Evolutionary conservation across 2,113 vertebrate species (phyloP).

Genomic region (Pteruthius melanotis): DNA sequence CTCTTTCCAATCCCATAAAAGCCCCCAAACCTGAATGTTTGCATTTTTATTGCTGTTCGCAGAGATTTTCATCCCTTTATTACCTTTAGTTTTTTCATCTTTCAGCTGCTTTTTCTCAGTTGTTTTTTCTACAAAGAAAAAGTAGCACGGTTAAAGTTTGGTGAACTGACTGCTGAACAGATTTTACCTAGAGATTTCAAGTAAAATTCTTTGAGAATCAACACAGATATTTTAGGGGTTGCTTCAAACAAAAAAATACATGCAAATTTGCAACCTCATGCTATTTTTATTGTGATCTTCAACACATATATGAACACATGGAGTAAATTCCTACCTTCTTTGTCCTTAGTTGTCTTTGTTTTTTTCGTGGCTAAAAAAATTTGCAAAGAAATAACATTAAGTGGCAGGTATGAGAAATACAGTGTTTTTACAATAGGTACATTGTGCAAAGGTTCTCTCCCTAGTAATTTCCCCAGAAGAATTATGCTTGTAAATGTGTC

Average conservation of each 20-base stretch:
- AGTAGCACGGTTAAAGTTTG: not conserved
- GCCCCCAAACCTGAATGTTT: not conserved
- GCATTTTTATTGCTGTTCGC: not conserved
- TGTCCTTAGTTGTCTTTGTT: conserved; percentile 57
- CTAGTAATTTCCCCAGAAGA: not conserved
- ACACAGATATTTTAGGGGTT: not conserved
- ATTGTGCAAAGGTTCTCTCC: not conserved
- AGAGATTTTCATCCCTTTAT: not conserved
- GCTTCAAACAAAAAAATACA: not conserved
- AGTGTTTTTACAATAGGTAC: not conserved
- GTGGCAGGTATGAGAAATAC: not conserved
- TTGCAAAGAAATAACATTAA: conserved; percentile 15
- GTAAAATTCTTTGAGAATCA: not conserved
- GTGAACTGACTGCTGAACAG: not conserved
- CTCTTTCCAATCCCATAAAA: not conserved
- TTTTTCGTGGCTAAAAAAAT: conserved; percentile 60
- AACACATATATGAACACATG: not conserved
- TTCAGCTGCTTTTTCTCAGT: conserved; percentile 37
- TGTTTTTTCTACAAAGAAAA: conserved; percentile 55
- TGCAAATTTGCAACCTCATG: not conserved
- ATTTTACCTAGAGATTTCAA: not conserved
- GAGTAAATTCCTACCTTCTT: conserved; percentile 58
- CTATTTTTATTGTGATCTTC: not conserved
- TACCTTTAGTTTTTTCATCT: conserved; percentile 59
- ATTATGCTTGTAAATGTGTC: not conserved